Evolutionary conservation across 1,140 invertebrate species (phyloP).

Genomic region (Heliconius hermathena): DNA sequence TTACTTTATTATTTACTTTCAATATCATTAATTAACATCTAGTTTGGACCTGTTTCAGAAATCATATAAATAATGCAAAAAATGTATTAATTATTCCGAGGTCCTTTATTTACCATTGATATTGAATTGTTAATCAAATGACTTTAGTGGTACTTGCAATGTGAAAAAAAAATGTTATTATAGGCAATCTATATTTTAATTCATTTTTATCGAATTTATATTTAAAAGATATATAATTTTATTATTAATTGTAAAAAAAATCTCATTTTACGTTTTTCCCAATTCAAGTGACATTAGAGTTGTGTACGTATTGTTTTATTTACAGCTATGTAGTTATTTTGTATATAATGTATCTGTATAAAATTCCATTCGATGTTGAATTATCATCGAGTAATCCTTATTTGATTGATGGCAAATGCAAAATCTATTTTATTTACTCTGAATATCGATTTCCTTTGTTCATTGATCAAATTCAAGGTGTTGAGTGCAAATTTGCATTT

Average conservation of each 20-base stretch:
- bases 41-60: neutral
- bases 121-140: neutral
- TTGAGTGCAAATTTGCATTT: neutral
- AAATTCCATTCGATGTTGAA: slow-evolving; percentile 21
- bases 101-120: slow-evolving; percentile 2
- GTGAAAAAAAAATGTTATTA: neutral
- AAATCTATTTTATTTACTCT: neutral
- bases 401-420: neutral
- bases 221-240: neutral
- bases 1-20: slow-evolving; percentile 23
- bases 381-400: neutral
- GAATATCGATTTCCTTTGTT: neutral
- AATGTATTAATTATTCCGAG: neutral
- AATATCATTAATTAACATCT: neutral
- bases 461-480: neutral
- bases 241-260: neutral
- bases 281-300: neutral
- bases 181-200: neutral
- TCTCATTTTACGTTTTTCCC: neutral
- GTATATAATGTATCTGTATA: slow-evolving; percentile 30
- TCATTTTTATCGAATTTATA: neutral
- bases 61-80: neutral
- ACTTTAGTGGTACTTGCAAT: neutral
- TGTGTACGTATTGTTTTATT: neutral
- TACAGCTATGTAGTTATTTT: slow-evolving; percentile 17